Evolutionary conservation across 2,888 invertebrate genomes (phyloP), one percentile per base, ranked within the genome.

Genomic region (Onchidella celtica): DNA sequence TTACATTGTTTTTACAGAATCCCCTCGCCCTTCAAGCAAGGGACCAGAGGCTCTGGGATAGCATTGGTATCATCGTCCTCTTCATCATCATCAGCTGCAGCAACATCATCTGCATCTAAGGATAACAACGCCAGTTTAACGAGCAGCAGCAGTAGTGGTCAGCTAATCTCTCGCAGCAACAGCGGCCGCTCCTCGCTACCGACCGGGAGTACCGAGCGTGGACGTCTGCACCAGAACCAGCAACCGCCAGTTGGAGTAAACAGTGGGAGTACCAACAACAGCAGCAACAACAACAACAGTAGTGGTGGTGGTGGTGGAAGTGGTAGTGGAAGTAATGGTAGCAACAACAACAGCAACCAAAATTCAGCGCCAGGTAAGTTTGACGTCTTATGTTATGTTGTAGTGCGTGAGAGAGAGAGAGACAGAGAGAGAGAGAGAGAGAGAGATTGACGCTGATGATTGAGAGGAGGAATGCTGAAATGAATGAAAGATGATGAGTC

Each of bases 321-420:
- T 17, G 59, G 2, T 2, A 57, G 32, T n/a, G 27, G 38, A 36
- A 77, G 68, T 85, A 85, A 38, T 87, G 85, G 36, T 86, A 88
- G 47, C 85, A 88, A 59, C 86, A 87, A 75, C 84, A 85, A 36
- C 79, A 85, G 29, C 88, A 87, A 73, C 79, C 59, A 61, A 17
- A 38, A 61, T 40, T 65, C 47, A 32, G 32, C 47, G n/a, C 29
- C 75, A 75, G 75, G 75, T 75, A 65, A 21, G 75, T n/a, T n/a
- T 61, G 47, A 47, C 47, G n/a, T n/a, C n/a, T n/a, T n/a, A n/a
- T n/a, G n/a, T n/a, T n/a, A n/a, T n/a, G 57, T 32, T 78, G 29
- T 86, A 84, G 61, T 78, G 73, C 81, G 87, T 85, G 85, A 86
- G 87, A 79, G 40, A 72, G 66, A 86, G 84, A 80, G 84, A 85